Evolutionary conservation across 2,888 invertebrate species (phyloP), one percentile per base, ranked within the genome.

Genomic region (Troides helena): DNA sequence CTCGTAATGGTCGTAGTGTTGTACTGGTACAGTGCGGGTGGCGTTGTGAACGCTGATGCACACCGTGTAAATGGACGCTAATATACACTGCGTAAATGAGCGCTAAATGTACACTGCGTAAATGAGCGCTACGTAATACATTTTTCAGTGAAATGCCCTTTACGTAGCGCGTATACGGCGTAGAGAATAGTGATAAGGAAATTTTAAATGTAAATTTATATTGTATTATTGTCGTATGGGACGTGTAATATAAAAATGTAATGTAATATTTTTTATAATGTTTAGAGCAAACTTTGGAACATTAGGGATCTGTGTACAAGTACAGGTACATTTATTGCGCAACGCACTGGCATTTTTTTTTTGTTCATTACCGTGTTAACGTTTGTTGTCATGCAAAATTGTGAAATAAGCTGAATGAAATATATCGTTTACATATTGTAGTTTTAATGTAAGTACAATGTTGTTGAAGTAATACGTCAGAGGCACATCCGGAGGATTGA

Each of bases 381-480:
- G 39, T 23, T 67, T 70, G 63, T 70, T 70, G 66, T 70, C 63
- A 60, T 67, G 14, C 50, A 60, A 53, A 58, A 66, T 50, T 30
- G 23, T 66, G 61, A 67, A 18, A 62, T 65, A 67, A 74, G 70
- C 70, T 69, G 70, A 56, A 69, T 68, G 56, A 60, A 67, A 63
- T 62, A 61, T 88, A 87, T 85, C 85, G 83, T 87, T 70, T 84
- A 79, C 79, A 53, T 53, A 53, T 53, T 53, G 82, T 86, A 88
- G 87, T 78, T 74, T 83, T 89, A 90, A 84, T 78, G 88, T 91
- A 92, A 92, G 92, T 90, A 92, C 92, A 92, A 92, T 90, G 86
- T 88, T 74, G 89, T 90, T 89, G 82, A 86, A 84, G 76, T 86
- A 86, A 85, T 82, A 83, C 82, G 85, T 84, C 84, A 82, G 82